Percentiles rank a stretch among this genome's conserved stretches.
Conservation (phyloP, 2,797 vertebrate genomes). For the Oreochromis mossambicus region DNA sequence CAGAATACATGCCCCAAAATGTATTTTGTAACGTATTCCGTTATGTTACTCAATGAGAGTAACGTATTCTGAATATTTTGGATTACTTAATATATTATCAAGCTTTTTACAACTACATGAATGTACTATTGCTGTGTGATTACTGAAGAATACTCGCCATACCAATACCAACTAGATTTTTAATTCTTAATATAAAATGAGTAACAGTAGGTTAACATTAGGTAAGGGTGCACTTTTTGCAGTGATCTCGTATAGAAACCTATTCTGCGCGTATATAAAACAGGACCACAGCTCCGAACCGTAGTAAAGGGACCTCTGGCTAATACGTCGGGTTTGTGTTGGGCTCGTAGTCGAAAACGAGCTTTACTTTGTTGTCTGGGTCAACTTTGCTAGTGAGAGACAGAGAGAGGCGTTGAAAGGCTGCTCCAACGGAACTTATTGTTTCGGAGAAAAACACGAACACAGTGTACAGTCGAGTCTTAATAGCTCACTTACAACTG, state of each 20-base stretch:
- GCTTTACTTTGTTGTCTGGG: too few relatives aligned
- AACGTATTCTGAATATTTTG: neutral
- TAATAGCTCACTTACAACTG: neutral
- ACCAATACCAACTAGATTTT: neutral
- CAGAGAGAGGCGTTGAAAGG: too few relatives aligned
- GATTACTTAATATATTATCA: neutral
- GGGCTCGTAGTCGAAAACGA: too few relatives aligned
- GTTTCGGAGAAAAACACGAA: too few relatives aligned
- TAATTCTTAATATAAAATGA: neutral
- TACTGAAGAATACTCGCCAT: neutral
- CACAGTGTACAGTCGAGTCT: too few relatives aligned
- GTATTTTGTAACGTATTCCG: fast-evolving
- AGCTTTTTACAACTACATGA: neutral
- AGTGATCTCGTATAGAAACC: neutral
- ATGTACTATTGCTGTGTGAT: neutral
- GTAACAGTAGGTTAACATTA: neutral
- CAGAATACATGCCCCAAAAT: too few relatives aligned
- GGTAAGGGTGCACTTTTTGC: neutral
- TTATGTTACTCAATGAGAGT: neutral
- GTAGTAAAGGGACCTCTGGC: too few relatives aligned
- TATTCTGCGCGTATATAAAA: neutral
- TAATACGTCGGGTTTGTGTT: too few relatives aligned
- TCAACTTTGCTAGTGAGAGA: too few relatives aligned
- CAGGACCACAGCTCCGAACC: neutral
- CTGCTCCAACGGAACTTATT: too few relatives aligned